Conservation (phyloP, 2,797 vertebrate species). For the Propithecus perrieri region DNA sequence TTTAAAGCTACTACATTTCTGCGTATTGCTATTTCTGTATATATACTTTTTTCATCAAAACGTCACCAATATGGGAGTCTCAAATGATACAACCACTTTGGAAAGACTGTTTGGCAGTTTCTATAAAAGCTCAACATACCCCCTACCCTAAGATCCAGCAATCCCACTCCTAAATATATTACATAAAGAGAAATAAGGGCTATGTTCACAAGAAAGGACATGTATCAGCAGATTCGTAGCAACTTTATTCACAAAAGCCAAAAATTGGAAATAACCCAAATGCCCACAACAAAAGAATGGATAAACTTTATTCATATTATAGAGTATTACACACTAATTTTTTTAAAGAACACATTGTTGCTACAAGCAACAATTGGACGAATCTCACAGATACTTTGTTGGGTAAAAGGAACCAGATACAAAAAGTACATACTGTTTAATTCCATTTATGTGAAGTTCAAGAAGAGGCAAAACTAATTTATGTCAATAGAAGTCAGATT, state of each 20-base stretch:
- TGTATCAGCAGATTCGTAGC: neutral
- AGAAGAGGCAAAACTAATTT: neutral
- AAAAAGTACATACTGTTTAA: neutral
- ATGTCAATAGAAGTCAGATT: neutral
- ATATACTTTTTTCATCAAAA: neutral
- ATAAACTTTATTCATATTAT: neutral
- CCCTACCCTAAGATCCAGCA: neutral
- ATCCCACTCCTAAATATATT: neutral
- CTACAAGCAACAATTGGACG: neutral
- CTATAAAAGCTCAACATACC: neutral
- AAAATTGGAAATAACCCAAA: neutral
- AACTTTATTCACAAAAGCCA: neutral
- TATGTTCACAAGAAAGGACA: neutral
- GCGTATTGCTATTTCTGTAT: neutral
- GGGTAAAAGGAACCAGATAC: neutral
- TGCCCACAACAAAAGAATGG: neutral
- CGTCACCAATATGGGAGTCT: neutral
- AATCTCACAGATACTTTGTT: neutral
- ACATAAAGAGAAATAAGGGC: neutral
- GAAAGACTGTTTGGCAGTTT: neutral
- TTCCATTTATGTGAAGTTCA: neutral
- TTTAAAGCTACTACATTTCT: neutral
- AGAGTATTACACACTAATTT: neutral
- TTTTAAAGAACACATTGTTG: neutral
- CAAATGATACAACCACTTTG: neutral